Base-by-base conservation (phyloP, 2,797 vertebrate species). In the Lycodopsis pacificus region DNA sequence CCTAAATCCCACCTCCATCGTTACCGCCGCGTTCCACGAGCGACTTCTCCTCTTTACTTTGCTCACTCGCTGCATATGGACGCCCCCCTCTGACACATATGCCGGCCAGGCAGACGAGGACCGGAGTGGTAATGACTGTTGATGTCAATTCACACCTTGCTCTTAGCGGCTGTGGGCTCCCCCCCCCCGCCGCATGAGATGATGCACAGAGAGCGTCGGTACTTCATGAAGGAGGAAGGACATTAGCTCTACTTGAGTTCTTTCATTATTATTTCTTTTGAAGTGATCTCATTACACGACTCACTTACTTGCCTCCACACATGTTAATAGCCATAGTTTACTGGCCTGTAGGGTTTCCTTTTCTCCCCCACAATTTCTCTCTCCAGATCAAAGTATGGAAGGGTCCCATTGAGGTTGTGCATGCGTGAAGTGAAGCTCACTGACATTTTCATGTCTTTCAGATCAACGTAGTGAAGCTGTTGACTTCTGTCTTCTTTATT, bases 71-170 rank as follows among this genome's bases (percentile, higher is more conserved):
- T 44, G 32, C 76, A 70, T 76, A 85, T 65, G 65, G 67, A 86
- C 72, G 59, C 30, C 8, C 70, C 57, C 57, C 54, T 82, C 58
- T 87, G 79, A 65, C 72, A 71, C 86, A 88, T 80, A 84, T 74
- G 84, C 58, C 65, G 77, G 66, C 65, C 65, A 76, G 76, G 72
- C 71, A 73, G 73, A 48, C 51, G 3, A 22, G 73, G 8, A 32
- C 11, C 5, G 1, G 53, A n/a, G 61, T 56, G 75, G 49, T 68
- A 53, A 79, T 76, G 73, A 80, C 54, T 82, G 77, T n/a, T 34
- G 34, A 75, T 59, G 53, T 2, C 71, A 56, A 77, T 83, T 91
- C 77, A 82, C 86, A 84, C 82, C 49, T 76, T 73, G 49, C 40
- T 61, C 62, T 78, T n/a, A n/a, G 69, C 0, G 19, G 53, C 64